A percentile compares a stretch with the other conserved stretches of the same genome.
Conservation (phyloP, 2,888 invertebrate species). For the Megastigmus dorsalis region DNA sequence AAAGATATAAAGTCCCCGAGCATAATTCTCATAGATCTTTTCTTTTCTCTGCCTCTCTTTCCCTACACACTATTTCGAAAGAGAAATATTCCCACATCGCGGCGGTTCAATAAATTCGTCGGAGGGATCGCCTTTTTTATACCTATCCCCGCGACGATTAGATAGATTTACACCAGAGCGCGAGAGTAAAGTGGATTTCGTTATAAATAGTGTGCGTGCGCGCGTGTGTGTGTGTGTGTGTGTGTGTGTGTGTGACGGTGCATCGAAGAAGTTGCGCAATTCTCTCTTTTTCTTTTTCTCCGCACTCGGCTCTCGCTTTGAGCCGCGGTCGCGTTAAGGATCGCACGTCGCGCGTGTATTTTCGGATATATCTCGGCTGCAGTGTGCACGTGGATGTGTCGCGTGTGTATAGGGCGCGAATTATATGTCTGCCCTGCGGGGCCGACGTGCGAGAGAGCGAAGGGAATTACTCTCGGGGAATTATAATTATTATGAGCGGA, state of each 20-base stretch:
- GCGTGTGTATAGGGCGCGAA: not conserved
- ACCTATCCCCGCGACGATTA: slow-evolving; percentile 15
- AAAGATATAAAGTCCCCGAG: too few species aligned
- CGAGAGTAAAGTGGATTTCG: slow-evolving; percentile 28
- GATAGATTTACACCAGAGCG: slow-evolving; percentile 27
- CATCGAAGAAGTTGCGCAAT: slow-evolving; percentile 25
- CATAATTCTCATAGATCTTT: too few species aligned
- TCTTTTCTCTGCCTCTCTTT: too few species aligned
- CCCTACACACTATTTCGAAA: too few species aligned
- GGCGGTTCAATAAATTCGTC: slow-evolving; percentile 35
- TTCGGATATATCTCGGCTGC: slow-evolving; percentile 10
- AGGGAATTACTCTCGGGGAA: not conserved
- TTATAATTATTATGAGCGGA: too few species aligned
- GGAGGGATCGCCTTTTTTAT: too few species aligned
- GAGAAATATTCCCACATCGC: too few species aligned
- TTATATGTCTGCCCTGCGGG: slow-evolving; percentile 37
- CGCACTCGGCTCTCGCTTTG: not conserved
- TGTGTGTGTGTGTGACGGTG: not conserved
- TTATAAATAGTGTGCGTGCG: slow-evolving; percentile 41
- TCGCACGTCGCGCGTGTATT: not conserved
- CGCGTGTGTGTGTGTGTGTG: too few species aligned
- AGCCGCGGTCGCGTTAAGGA: not conserved
- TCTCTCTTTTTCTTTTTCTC: slow-evolving; percentile 25
- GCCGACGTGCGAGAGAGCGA: too few species aligned
- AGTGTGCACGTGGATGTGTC: not conserved